Evolutionary conservation across 2,113 vertebrate genomes (phyloP).

Genomic region (Myotis davidii): DNA sequence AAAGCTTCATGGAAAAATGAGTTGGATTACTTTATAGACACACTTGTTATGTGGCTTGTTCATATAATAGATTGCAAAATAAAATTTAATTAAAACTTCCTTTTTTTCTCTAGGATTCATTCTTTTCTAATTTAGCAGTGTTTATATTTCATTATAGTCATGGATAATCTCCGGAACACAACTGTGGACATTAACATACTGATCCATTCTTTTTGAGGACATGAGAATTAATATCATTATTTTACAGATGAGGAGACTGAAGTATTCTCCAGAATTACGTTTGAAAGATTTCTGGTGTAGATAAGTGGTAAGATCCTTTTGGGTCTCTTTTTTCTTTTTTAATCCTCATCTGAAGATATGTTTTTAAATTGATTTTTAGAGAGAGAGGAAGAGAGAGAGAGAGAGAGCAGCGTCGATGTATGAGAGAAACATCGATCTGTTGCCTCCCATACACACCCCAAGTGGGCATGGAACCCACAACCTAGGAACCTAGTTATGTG

Average conservation of each 20-base stretch:
- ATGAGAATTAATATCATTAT: neutral
- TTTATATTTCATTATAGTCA: slow-evolving; percentile 41
- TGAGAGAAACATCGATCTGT: no score
- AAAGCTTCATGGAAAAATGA: slow-evolving; percentile 48
- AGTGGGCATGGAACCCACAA: no score
- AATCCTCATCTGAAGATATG: no score
- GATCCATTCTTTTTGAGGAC: slow-evolving; percentile 24
- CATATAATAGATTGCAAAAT: slow-evolving; percentile 12
- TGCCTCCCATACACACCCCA: no score
- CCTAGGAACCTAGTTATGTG: no score
- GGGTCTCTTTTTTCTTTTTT: neutral
- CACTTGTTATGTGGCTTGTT: slow-evolving; percentile 6
- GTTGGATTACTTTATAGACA: slow-evolving; percentile 55
- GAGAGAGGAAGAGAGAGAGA: no score
- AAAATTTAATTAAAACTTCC: slow-evolving; percentile 44
- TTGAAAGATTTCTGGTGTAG: neutral
- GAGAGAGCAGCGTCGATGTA: no score
- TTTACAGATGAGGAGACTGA: neutral
- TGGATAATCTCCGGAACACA: slow-evolving; percentile 52
- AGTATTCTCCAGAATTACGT: neutral
- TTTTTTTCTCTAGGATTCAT: slow-evolving; percentile 33
- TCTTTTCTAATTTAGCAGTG: slow-evolving; percentile 60
- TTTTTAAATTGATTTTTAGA: no score
- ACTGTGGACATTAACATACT: neutral
- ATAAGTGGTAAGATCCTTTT: neutral